phyloP scores from a whole-genome alignment of 2,113 vertebrate species.

The Geococcyx californianus region DNA sequence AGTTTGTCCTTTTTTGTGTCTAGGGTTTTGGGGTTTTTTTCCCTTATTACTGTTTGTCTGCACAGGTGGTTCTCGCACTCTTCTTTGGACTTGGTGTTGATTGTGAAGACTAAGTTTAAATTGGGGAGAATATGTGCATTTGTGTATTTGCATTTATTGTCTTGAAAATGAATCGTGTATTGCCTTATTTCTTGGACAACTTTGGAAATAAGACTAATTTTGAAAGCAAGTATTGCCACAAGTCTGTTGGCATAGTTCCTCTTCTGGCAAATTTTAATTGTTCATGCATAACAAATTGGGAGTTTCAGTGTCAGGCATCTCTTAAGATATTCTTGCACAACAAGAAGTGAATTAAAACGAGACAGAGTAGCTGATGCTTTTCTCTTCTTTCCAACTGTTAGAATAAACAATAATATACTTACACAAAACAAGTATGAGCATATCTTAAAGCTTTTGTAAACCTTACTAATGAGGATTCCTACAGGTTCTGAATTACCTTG shows the following conservation, averaged over 20 bases:
- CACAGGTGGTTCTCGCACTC: neutral
- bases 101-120: neutral
- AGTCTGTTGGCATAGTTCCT: neutral
- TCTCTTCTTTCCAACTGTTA: neutral
- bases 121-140: neutral
- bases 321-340: slow-evolving; percentile 17
- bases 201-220: neutral
- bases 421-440: too few species aligned
- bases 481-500: neutral
- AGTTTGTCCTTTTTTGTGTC: neutral
- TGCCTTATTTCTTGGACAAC: neutral
- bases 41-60: neutral
- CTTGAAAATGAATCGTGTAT: neutral
- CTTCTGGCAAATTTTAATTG: slow-evolving; percentile 11
- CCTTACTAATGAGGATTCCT: neutral
- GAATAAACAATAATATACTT: neutral
- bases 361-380: neutral
- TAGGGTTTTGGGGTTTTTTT: neutral
- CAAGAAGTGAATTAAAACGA: slow-evolving; percentile 12
- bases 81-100: neutral
- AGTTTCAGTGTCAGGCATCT: slow-evolving; percentile 18
- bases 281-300: neutral
- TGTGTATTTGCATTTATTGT: neutral
- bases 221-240: neutral
- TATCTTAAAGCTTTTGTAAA: neutral